phyloP scores from a whole-genome alignment of 2,888 invertebrate genomes.

The Palloptera scutellata region DNA sequence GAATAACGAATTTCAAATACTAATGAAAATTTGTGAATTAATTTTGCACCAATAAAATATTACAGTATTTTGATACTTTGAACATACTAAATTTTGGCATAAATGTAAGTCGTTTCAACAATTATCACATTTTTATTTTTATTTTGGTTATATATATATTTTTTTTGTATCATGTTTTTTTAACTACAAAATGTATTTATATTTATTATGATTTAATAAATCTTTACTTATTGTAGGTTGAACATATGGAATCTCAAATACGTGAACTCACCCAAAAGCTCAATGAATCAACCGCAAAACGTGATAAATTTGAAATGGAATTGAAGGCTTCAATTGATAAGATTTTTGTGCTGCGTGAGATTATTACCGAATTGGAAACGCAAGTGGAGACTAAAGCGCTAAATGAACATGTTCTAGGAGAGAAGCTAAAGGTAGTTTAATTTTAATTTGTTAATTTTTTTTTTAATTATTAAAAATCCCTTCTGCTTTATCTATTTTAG shows the following conservation, averaged over 20 bases:
- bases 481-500: constrained; percentile 33
- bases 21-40: background rate
- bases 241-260: constrained; percentile 79
- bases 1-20: background rate
- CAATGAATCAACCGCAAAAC: constrained; percentile 70
- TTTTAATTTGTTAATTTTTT: too few relatives aligned
- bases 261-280: constrained; percentile 74
- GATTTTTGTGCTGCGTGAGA: constrained; percentile 76
- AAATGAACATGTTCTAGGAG: constrained; percentile 71
- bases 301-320: constrained; percentile 74
- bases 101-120: constrained; percentile 20
- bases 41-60: background rate
- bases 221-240: constrained; percentile 69
- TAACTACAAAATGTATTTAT: background rate
- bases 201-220: background rate
- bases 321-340: constrained; percentile 80
- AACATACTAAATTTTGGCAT: constrained; percentile 6
- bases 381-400: constrained; percentile 75
- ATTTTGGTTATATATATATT: constrained; percentile 2
- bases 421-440: constrained; percentile 61
- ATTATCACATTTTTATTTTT: constrained; percentile 8
- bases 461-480: background rate
- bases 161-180: background rate
- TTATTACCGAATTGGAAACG: constrained; percentile 78
- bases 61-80: constrained; percentile 14